Evolutionary conservation across 2,113 vertebrate genomes (phyloP).

Genomic region (Boleophthalmus pectinirostris): DNA sequence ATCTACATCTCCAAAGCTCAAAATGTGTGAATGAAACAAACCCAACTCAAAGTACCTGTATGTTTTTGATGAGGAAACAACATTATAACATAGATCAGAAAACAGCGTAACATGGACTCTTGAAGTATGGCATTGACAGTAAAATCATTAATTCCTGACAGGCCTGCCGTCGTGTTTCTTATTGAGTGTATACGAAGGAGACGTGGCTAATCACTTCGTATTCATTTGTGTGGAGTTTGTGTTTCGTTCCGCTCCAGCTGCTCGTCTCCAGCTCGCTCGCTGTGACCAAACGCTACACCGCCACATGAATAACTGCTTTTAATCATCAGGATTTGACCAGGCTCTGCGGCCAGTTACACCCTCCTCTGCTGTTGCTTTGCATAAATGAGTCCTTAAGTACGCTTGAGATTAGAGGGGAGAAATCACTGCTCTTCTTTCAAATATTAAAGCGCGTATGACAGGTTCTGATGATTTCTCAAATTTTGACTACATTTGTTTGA

Average conservation of each 20-base stretch:
- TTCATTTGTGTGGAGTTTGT: slow-evolving; percentile 27
- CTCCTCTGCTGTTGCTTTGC: slow-evolving; percentile 10
- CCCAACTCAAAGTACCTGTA: no score
- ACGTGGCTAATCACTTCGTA: slow-evolving; percentile 30
- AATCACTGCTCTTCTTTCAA: slow-evolving; percentile 14
- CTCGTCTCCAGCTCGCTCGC: slow-evolving; percentile 16
- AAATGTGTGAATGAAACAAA: no score
- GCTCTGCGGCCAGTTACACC: not conserved
- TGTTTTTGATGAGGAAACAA: no score
- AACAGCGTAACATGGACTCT: no score
- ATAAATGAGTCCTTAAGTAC: slow-evolving; percentile 12
- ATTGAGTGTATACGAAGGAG: slow-evolving; percentile 1
- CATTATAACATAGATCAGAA: no score
- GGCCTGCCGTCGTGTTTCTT: slow-evolving; percentile 6
- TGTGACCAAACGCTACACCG: slow-evolving; percentile 14
- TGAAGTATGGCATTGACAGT: not conserved
- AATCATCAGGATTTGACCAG: slow-evolving; percentile 7
- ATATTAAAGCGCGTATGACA: not conserved
- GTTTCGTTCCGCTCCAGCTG: slow-evolving; percentile 17
- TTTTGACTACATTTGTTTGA: no score
- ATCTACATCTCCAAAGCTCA: no score
- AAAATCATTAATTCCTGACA: slow-evolving; percentile 6
- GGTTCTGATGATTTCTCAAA: no score
- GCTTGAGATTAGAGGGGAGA: slow-evolving; percentile 14
- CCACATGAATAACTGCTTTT: slow-evolving; percentile 15